A percentile compares a stretch with the other conserved stretches of the same genome.
Conservation (phyloP, 1,140 invertebrate genomes). For the Aradophagus sp. region DNA sequence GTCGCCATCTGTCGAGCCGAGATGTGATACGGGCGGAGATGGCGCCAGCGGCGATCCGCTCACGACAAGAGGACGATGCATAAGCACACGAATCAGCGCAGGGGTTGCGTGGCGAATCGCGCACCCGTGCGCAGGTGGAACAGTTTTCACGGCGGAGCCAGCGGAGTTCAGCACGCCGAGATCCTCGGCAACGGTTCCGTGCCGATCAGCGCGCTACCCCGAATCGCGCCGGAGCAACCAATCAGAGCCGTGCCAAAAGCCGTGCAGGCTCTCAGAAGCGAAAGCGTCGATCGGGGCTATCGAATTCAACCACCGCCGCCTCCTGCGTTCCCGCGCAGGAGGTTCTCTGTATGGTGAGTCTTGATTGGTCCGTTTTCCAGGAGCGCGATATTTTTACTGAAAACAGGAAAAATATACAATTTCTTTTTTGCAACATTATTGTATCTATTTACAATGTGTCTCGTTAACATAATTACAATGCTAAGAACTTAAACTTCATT, state of each 20-base stretch:
- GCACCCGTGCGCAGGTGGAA: constrained; percentile 77
- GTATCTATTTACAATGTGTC: too few relatives aligned
- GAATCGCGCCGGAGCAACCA: constrained; percentile 61
- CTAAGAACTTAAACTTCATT: too few relatives aligned
- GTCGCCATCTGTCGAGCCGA: constrained; percentile 10
- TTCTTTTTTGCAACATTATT: too few relatives aligned
- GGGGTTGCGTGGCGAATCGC: constrained; percentile 57
- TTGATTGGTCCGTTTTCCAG: background rate
- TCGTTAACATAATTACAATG: too few relatives aligned
- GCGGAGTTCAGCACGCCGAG: constrained; percentile 11
- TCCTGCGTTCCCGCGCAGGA: constrained; percentile 71
- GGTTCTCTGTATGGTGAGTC: constrained; percentile 77
- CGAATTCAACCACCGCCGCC: constrained; percentile 67
- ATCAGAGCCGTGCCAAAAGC: constrained; percentile 69
- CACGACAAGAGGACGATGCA: constrained; percentile 62
- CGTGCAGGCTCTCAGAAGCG: constrained; percentile 70
- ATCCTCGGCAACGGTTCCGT: constrained; percentile 51
- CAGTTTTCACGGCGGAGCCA: constrained; percentile 73
- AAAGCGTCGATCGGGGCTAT: constrained; percentile 70
- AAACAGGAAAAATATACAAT: background rate
- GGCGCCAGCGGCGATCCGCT: constrained; percentile 23
- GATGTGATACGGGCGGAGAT: constrained; percentile 33
- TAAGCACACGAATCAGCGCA: constrained; percentile 69
- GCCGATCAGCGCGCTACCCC: constrained; percentile 19
- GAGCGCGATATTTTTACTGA: too few relatives aligned